Percentiles rank a stretch among this genome's conserved stretches.
Evolutionary conservation across 2,797 vertebrate genomes (phyloP).

Genomic region (Alcedo quadribrachys): DNA sequence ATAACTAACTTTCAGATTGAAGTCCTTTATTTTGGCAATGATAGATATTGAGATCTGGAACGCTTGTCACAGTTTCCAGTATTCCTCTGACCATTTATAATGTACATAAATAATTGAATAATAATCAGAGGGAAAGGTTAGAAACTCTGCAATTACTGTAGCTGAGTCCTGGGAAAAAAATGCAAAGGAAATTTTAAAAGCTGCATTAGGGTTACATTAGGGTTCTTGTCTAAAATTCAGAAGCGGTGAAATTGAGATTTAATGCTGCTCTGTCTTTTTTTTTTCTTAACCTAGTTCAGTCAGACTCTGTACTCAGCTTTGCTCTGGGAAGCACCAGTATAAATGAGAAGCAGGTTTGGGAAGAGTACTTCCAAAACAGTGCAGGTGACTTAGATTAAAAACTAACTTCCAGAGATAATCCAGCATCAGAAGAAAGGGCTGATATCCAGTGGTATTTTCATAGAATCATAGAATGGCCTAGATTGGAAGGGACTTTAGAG

Average conservation of each 20-base stretch:
- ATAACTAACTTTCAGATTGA: slow-evolving; percentile 7
- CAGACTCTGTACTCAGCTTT: not conserved
- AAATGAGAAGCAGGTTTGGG: not conserved
- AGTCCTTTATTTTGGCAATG: slow-evolving; percentile 46
- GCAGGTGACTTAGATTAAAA: not conserved
- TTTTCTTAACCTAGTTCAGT: slow-evolving; percentile 45
- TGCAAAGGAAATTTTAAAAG: not conserved
- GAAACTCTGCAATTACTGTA: slow-evolving; percentile 34
- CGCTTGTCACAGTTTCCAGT: slow-evolving; percentile 37
- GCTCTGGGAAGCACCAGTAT: not conserved
- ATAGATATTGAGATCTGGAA: slow-evolving; percentile 37
- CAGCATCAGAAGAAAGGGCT: not conserved
- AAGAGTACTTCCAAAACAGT: not conserved
- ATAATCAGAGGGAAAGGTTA: slow-evolving; percentile 43
- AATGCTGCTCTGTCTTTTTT: not conserved
- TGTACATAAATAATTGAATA: slow-evolving; percentile 61
- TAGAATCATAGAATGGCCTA: too few species aligned
- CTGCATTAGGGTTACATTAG: slow-evolving; percentile 21
- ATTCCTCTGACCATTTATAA: slow-evolving; percentile 41
- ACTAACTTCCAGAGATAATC: not conserved
- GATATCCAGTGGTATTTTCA: not conserved
- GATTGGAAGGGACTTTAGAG: too few species aligned
- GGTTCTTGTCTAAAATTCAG: not conserved
- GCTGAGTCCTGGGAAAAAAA: slow-evolving; percentile 21
- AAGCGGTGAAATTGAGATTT: slow-evolving; percentile 1